Conservation (phyloP, 2,888 invertebrate genomes). For the Timandra comae region DNA sequence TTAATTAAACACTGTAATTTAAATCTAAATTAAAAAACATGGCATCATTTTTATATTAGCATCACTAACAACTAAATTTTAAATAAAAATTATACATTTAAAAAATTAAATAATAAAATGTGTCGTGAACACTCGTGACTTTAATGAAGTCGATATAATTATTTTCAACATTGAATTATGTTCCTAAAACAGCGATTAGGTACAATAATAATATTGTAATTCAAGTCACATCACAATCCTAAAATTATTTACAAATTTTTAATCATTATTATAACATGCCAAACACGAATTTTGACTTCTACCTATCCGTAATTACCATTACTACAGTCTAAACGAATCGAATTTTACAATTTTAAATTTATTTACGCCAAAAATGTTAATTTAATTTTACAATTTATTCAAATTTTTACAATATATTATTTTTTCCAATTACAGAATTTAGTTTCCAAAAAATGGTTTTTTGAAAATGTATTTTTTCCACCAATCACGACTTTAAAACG, state of each 20-base stretch:
- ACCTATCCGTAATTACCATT: conserved; percentile 50
- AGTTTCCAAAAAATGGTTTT: conserved; percentile 22
- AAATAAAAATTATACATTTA: conserved; percentile 36
- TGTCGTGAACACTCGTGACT: conserved; percentile 46
- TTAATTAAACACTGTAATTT: conserved; percentile 62
- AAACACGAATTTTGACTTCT: conserved; percentile 70
- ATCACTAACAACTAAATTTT: conserved; percentile 24
- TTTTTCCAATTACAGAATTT: conserved; percentile 14
- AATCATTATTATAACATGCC: conserved; percentile 55
- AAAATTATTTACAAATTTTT: conserved; percentile 62
- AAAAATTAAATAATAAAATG: conserved; percentile 25
- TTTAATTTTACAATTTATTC: conserved; percentile 43
- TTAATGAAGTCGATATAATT: conserved; percentile 14
- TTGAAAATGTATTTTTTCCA: conserved; percentile 13
- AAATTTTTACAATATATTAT: conserved; percentile 16
- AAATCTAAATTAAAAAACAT: conserved; percentile 67
- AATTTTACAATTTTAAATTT: conserved; percentile 51
- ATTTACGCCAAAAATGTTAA: conserved; percentile 58
- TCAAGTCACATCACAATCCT: conserved; percentile 64
- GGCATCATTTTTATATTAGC: conserved; percentile 57
- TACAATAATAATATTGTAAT: conserved; percentile 38
- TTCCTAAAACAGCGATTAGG: conserved; percentile 64
- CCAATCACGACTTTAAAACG: conserved; percentile 28
- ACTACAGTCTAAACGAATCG: conserved; percentile 54
- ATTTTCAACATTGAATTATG: conserved; percentile 30